phyloP scores from a whole-genome alignment of 2,113 vertebrate genomes.

The Hoplias malabaricus region DNA sequence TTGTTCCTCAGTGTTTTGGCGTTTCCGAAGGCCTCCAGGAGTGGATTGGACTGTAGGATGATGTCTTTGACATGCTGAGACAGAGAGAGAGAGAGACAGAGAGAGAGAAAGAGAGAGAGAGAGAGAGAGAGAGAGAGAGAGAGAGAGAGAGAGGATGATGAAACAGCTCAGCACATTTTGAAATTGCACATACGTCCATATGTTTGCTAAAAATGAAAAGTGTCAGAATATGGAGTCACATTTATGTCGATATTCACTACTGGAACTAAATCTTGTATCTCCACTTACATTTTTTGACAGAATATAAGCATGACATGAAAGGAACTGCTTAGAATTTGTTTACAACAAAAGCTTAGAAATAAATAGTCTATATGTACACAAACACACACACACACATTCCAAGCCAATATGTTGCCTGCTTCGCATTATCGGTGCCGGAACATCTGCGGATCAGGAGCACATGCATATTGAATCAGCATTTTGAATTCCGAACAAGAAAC shows the following conservation, averaged over 20 bases:
- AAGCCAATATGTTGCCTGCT: conserved; percentile 51
- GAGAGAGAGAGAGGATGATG: conserved; percentile 27
- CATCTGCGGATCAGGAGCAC: conserved; percentile 63
- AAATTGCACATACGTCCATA: too few species aligned
- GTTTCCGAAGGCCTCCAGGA: conserved; percentile 95
- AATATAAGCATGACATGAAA: too few species aligned
- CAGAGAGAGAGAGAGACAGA: conserved; percentile 51
- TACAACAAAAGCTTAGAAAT: too few species aligned
- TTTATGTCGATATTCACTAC: too few species aligned
- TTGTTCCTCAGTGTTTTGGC: conserved; percentile 98
- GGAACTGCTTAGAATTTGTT: too few species aligned
- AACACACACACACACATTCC: conserved; percentile 26
- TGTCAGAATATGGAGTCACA: background rate
- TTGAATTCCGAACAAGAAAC: conserved; percentile 44
- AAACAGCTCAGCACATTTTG: background rate
- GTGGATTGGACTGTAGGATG: conserved; percentile 95
- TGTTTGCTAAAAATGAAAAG: background rate
- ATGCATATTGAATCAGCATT: conserved; percentile 62
- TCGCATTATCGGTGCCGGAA: conserved; percentile 57
- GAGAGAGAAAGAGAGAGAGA: conserved; percentile 38
- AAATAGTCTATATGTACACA: conserved; percentile 38
- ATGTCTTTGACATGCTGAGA: conserved; percentile 96
- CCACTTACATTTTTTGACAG: too few species aligned
- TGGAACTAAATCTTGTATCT: too few species aligned
- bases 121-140: conserved; percentile 41